Base-by-base conservation (phyloP, 1,140 invertebrate genomes). In the Paramacrobiotus metropolitanus region DNA sequence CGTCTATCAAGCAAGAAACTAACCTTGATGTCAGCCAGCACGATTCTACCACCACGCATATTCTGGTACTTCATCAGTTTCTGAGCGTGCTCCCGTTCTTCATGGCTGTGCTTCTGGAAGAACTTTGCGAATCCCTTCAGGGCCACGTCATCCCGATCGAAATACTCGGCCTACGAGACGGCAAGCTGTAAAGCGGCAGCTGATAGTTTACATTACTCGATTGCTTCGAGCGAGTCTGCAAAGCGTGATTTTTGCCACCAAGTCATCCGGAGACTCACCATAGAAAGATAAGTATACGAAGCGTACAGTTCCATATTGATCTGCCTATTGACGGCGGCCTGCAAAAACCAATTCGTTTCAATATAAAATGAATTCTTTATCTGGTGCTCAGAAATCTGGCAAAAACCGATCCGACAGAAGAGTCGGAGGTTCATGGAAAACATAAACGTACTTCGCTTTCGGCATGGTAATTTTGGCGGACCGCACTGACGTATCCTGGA, bases 291-390 rank as follows among this genome's bases (percentile, higher is more conserved):
- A 30, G 80, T 79, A 70, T 91, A 89, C 70, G 80, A 82, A 3
- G 87, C 85, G 65, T 83, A 81, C 1, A 92, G 70, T 72, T 92
- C 87, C 77, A 87, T 74, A 73, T 90, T 90, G 66, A 92, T 89
- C 73, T 91, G 87, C 61, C 82, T 81, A 70, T 91, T 90, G 40
- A 91, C 77, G n/a, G 67, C 67, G n/a, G 34, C 34, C 34, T 40
- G 34, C 9, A 40, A 40, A 40, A n/a, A n/a, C n/a, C n/a, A n/a
- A n/a, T n/a, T n/a, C n/a, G n/a, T n/a, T n/a, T n/a, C n/a, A n/a
- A n/a, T n/a, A n/a, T n/a, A n/a, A n/a, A n/a, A n/a, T n/a, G n/a
- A n/a, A n/a, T n/a, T n/a, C n/a, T n/a, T n/a, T n/a, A n/a, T n/a
- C n/a, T n/a, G n/a, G n/a, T n/a, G n/a, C n/a, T n/a, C n/a, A n/a